These are phyloP conservation scores for Drosophila rubida DNA, from an alignment of 2,888 invertebrate genomes.

Conservation along the genomic window DNA sequence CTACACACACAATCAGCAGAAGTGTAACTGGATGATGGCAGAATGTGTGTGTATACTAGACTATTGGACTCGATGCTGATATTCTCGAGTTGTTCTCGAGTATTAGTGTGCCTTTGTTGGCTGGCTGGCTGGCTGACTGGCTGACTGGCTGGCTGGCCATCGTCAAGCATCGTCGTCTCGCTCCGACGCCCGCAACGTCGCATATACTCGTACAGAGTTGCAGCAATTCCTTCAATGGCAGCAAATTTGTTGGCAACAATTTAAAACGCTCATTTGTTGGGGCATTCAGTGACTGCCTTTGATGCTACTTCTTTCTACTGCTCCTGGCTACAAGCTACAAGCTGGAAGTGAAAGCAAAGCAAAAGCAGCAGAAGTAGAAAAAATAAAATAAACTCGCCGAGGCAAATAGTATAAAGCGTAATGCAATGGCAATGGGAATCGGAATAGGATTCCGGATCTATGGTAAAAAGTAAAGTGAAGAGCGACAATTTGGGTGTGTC, in stretches of 20 bases:
- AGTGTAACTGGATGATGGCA: neutral
- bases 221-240: conserved; percentile 69
- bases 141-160: conserved; percentile 37
- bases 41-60: neutral
- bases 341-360: conserved; percentile 36
- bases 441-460: conserved; percentile 23
- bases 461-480: conserved; percentile 11
- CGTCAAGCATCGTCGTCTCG: conserved; percentile 24
- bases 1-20: neutral
- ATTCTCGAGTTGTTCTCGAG: conserved; percentile 11
- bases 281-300: conserved; percentile 63
- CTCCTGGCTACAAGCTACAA: neutral
- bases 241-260: conserved; percentile 76
- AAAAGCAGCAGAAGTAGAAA: conserved; percentile 11
- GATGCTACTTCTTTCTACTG: conserved; percentile 41
- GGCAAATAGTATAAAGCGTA: conserved; percentile 58
- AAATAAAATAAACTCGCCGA: conserved; percentile 37
- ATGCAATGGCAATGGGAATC: conserved; percentile 60
- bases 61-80: conserved; percentile 13
- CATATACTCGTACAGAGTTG: conserved; percentile 22
- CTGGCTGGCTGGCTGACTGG: no score
- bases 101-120: conserved; percentile 38
- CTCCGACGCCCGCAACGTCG: conserved; percentile 19
- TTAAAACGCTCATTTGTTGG: conserved; percentile 71
- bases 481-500: conserved; percentile 16